Percentiles rank a stretch among this genome's conserved stretches.
Conservation (phyloP, 2,797 vertebrate species). For the Etheostoma nigrum region DNA sequence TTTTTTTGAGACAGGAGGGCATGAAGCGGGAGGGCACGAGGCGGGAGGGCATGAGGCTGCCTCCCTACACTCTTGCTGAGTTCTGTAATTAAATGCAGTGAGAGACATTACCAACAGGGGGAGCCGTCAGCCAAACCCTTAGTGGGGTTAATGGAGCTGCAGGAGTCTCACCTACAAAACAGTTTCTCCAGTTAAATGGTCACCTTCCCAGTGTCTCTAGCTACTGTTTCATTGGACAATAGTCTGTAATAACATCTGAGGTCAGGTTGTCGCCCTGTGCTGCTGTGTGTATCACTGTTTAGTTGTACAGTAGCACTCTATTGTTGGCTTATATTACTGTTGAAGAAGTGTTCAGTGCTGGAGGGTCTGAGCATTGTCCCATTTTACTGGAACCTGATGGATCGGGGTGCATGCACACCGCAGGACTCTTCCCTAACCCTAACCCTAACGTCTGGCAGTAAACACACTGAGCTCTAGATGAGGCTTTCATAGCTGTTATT, state of each 20-base stretch:
- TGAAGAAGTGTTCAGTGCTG: constrained; percentile 16
- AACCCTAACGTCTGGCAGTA: background rate
- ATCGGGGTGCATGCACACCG: background rate
- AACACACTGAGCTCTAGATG: background rate
- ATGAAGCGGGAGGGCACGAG: too few relatives aligned
- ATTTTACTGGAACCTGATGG: constrained; percentile 6
- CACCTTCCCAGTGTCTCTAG: background rate
- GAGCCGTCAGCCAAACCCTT: background rate
- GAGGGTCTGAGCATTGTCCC: constrained; percentile 6
- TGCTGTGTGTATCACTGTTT: constrained; percentile 11
- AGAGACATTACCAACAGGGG: background rate
- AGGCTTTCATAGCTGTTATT: background rate
- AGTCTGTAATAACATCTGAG: constrained; percentile 14
- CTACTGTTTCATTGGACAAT: constrained; percentile 17
- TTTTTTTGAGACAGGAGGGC: too few relatives aligned
- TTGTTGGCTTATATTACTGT: constrained; percentile 14
- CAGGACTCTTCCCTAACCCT: background rate
- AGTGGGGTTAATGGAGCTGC: too few relatives aligned
- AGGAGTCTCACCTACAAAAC: background rate
- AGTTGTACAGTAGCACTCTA: background rate
- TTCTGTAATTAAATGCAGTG: background rate
- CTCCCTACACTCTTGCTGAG: background rate
- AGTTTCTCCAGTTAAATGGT: background rate
- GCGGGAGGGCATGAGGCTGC: too few relatives aligned
- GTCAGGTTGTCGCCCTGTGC: background rate